Evolutionary conservation across 2,888 invertebrate species (phyloP).

Genomic region (Lathronympha strigana): DNA sequence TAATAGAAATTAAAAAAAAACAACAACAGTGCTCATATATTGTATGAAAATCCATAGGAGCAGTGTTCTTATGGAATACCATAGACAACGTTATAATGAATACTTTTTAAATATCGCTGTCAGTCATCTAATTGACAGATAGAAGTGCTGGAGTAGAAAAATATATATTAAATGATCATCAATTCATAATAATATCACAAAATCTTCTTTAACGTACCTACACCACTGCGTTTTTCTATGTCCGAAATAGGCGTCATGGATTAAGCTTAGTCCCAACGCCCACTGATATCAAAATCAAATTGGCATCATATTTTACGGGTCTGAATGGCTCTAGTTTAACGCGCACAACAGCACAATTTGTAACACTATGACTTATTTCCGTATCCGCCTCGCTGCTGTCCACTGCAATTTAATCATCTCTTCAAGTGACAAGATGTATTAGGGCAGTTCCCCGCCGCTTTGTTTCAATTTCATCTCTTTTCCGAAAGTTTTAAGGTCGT

Average conservation of each 20-base stretch:
- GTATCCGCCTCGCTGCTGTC: conserved; percentile 66
- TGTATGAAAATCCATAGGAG: too few relatives aligned
- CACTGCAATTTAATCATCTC: conserved; percentile 75
- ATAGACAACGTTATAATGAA: too few relatives aligned
- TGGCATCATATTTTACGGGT: not conserved
- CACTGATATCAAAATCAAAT: not conserved
- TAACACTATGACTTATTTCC: conserved; percentile 69
- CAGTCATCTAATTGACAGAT: too few relatives aligned
- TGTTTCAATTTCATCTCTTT: conserved; percentile 52
- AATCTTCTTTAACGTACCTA: not conserved
- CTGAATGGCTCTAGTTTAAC: conserved; percentile 9
- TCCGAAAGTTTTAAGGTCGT: conserved; percentile 62
- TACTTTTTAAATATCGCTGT: too few relatives aligned
- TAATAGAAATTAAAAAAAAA: too few relatives aligned
- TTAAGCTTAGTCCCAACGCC: not conserved
- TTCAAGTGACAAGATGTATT: conserved; percentile 74
- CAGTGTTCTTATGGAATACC: too few relatives aligned
- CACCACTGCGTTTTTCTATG: not conserved
- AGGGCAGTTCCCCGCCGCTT: conserved; percentile 57
- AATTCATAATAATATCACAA: too few relatives aligned
- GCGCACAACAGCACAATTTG: conserved; percentile 56
- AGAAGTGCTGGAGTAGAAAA: too few relatives aligned
- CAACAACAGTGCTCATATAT: too few relatives aligned
- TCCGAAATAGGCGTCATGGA: not conserved
- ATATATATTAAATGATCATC: too few relatives aligned